A percentile compares a stretch with the other conserved stretches of the same genome.
Conservation (phyloP, 2,113 vertebrate species). For the Ivindomyrus marchei region DNA sequence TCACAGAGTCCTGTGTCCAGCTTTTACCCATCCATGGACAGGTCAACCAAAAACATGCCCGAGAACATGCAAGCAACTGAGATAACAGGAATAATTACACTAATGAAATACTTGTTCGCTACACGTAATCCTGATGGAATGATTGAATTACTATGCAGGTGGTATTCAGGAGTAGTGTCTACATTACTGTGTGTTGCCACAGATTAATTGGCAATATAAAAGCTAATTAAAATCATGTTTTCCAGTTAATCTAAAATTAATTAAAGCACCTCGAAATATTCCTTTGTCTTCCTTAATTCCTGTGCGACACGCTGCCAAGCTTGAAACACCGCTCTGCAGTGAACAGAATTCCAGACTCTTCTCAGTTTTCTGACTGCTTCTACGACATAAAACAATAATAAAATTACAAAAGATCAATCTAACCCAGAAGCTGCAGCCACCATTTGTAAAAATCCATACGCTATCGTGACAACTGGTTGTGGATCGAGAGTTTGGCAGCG, state of each 20-base stretch:
- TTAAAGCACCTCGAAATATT: conserved; percentile 46
- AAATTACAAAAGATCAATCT: background rate
- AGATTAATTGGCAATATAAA: background rate
- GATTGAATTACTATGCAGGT: background rate
- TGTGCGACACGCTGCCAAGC: conserved; percentile 38
- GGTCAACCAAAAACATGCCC: background rate
- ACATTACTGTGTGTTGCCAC: background rate
- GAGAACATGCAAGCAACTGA: background rate
- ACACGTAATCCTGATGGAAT: background rate
- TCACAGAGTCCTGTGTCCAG: conserved; percentile 34
- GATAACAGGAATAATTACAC: background rate
- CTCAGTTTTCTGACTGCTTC: conserved; percentile 41
- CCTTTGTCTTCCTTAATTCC: conserved; percentile 42
- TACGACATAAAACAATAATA: conserved; percentile 23
- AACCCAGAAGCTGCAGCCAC: background rate
- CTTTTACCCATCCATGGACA: conserved; percentile 26
- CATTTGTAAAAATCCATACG: background rate
- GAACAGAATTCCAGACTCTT: conserved; percentile 23
- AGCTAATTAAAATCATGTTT: background rate
- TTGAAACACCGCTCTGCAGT: conserved; percentile 30
- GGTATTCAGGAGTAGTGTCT: background rate
- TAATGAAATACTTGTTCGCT: background rate
- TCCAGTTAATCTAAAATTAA: background rate
- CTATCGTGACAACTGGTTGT: background rate
- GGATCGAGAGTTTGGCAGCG: background rate